phyloP scores from a whole-genome alignment of 1,140 invertebrate genomes.

The Trinorchestia longiramus region DNA sequence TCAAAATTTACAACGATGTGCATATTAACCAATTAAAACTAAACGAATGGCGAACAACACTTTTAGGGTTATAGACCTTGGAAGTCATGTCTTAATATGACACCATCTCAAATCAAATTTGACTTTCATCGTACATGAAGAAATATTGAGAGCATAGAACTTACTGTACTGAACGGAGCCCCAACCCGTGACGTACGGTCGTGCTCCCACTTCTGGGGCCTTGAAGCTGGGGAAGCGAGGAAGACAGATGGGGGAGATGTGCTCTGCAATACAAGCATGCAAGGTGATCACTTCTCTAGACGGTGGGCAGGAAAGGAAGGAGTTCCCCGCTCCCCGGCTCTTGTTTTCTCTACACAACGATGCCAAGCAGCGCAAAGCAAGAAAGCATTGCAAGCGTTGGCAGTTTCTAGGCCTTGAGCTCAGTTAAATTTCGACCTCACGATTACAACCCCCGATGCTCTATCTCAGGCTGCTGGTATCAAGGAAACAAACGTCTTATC shows the following conservation, averaged over 20 bases:
- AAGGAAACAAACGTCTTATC: neutral
- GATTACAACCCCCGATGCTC: neutral
- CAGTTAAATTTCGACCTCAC: too few relatives aligned
- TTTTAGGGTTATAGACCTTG: too few relatives aligned
- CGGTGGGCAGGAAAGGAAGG: neutral
- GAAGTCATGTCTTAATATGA: too few relatives aligned
- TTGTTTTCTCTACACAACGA: neutral
- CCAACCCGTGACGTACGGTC: constrained; percentile 90
- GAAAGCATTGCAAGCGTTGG: too few relatives aligned
- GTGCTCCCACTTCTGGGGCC: constrained; percentile 73
- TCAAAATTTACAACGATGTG: too few relatives aligned
- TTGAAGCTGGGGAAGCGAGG: constrained; percentile 12
- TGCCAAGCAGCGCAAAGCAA: too few relatives aligned
- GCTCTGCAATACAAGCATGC: neutral
- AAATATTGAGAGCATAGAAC: neutral
- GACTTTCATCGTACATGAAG: neutral
- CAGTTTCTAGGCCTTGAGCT: too few relatives aligned
- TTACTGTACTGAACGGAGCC: constrained; percentile 77
- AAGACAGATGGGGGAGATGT: constrained; percentile 33
- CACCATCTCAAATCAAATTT: neutral
- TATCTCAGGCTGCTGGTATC: neutral
- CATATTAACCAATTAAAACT: too few relatives aligned
- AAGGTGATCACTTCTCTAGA: neutral
- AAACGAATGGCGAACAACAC: too few relatives aligned
- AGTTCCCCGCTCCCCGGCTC: neutral